phyloP scores from a whole-genome alignment of 2,888 invertebrate species.

The Agrotis puta region DNA sequence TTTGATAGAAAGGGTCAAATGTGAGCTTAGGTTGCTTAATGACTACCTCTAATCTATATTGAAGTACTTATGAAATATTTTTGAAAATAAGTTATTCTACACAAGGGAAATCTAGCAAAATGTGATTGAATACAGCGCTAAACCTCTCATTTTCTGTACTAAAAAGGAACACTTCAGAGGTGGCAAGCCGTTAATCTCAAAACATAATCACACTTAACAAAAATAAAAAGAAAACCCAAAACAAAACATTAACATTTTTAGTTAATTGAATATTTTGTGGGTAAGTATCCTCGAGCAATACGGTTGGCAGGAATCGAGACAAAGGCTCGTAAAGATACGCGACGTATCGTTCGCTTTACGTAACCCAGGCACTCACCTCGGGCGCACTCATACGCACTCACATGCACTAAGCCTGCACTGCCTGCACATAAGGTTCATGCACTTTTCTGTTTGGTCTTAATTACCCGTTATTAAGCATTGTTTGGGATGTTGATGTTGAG shows the following conservation, averaged over 20 bases:
- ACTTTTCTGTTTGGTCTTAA: constrained; percentile 50
- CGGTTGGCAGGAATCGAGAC: constrained; percentile 83
- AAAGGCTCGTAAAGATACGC: constrained; percentile 88
- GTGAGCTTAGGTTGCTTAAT: background rate
- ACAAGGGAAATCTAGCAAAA: background rate
- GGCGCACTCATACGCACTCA: constrained; percentile 42
- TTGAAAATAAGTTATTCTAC: background rate
- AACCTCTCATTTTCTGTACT: background rate
- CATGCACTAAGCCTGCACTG: constrained; percentile 18
- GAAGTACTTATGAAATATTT: no score
- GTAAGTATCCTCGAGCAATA: constrained; percentile 69
- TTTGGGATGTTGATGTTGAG: constrained; percentile 38
- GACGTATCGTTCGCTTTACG: constrained; percentile 72
- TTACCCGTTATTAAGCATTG: constrained; percentile 48
- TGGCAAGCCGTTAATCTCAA: constrained; percentile 16
- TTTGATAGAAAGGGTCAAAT: constrained; percentile 23
- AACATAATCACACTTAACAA: constrained; percentile 11
- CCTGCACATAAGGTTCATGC: constrained; percentile 41
- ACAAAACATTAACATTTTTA: constrained; percentile 14
- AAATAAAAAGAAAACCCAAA: constrained; percentile 9
- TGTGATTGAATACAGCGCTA: background rate
- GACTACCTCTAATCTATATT: no score
- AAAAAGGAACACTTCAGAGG: background rate
- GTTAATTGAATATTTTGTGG: constrained; percentile 58
- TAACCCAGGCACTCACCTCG: constrained; percentile 73